phyloP scores from a whole-genome alignment of 2,113 vertebrate genomes.

The Malurus alboscapulatus region DNA sequence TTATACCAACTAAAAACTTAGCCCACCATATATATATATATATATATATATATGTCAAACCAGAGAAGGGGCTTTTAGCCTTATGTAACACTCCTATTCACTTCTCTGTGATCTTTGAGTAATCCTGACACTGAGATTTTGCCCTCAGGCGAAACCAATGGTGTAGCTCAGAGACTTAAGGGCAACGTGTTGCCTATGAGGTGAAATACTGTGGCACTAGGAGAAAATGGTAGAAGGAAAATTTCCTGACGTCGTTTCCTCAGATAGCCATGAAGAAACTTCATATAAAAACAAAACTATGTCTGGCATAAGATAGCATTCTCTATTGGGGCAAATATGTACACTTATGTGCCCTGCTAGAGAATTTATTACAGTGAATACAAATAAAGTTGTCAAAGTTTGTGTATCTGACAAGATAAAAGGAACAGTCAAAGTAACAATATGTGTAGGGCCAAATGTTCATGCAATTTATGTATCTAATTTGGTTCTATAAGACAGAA shows the following conservation, averaged over 20 bases:
- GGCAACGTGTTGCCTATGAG: background rate
- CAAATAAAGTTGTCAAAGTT: constrained; percentile 42
- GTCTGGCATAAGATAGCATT: background rate
- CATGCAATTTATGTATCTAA: constrained; percentile 26
- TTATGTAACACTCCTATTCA: background rate
- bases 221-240: background rate
- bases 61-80: background rate
- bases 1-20: background rate
- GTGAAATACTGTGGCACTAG: background rate
- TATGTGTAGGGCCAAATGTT: constrained; percentile 16
- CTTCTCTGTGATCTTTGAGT: background rate
- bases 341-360: background rate
- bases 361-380: background rate
- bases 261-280: background rate
- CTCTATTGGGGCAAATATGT: background rate
- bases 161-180: background rate
- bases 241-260: background rate
- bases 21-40: background rate
- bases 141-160: background rate
- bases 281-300: background rate
- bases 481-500: constrained; percentile 30
- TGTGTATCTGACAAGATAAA: constrained; percentile 55
- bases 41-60: background rate
- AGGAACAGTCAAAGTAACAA: constrained; percentile 16
- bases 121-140: background rate